Conservation (phyloP, 2,888 invertebrate species). For the Stegophylla sp. region DNA sequence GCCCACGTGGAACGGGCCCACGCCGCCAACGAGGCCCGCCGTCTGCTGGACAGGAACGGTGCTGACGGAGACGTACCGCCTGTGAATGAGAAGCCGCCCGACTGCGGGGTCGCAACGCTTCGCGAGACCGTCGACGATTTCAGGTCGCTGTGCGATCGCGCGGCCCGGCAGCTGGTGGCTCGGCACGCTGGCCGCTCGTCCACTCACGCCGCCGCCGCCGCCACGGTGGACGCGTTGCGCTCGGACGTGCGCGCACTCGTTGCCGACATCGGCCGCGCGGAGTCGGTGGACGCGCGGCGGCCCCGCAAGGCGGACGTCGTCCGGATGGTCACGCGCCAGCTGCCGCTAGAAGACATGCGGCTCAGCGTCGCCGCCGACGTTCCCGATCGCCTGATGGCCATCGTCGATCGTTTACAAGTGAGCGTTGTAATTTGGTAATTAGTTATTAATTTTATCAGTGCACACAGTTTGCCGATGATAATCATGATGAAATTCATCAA, state of each 20-base stretch:
- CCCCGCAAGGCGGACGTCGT: background rate
- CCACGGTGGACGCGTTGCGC: background rate
- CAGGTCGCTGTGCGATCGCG: too few species aligned
- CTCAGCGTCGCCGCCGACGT: background rate
- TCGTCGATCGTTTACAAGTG: too few species aligned
- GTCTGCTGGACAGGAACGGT: background rate
- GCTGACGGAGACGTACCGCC: background rate
- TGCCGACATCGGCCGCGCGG: background rate
- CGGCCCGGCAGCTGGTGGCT: background rate
- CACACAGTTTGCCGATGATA: too few species aligned
- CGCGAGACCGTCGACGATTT: background rate
- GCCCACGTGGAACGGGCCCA: background rate
- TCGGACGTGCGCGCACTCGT: background rate
- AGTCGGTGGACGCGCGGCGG: background rate
- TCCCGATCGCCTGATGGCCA: background rate
- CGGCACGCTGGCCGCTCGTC: background rate
- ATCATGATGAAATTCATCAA: too few species aligned
- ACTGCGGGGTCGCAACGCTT: background rate
- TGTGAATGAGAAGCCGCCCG: background rate
- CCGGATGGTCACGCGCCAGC: background rate
- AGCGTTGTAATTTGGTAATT: too few species aligned
- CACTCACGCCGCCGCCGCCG: background rate
- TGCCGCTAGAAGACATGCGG: background rate
- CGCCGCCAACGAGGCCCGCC: background rate
- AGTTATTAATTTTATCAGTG: too few species aligned